phyloP scores from a whole-genome alignment of 2,113 vertebrate species.

The Sebastes schlegelii region DNA sequence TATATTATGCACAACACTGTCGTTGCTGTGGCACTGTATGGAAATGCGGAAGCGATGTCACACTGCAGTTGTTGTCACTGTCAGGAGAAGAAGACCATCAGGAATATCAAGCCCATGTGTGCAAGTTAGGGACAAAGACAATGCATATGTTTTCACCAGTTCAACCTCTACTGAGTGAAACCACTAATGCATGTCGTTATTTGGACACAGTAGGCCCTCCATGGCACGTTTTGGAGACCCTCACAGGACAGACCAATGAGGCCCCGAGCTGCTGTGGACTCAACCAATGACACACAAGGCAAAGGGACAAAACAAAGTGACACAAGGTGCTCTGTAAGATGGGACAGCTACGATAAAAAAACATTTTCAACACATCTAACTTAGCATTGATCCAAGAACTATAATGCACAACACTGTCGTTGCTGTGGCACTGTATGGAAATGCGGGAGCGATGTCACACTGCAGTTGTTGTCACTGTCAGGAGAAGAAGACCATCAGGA shows the following conservation, averaged over 20 bases:
- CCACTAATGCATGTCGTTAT: background rate
- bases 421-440: background rate
- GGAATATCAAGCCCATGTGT: background rate
- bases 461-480: slow-evolving; percentile 40
- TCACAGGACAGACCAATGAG: slow-evolving; percentile 70
- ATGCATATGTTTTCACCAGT: too few relatives aligned
- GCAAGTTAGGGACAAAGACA: background rate
- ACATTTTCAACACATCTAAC: too few relatives aligned
- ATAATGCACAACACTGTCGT: background rate
- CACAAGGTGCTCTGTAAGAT: slow-evolving; percentile 21
- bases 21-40: background rate
- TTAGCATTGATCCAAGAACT: background rate
- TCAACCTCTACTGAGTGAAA: background rate
- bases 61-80: slow-evolving; percentile 44
- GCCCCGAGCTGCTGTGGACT: slow-evolving; percentile 62
- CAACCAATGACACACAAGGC: slow-evolving; percentile 69
- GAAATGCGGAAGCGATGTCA: slow-evolving; percentile 28
- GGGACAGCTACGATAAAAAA: background rate
- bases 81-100: background rate
- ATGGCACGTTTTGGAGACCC: background rate
- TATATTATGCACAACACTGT: background rate
- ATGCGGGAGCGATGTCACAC: slow-evolving; percentile 30
- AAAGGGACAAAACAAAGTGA: slow-evolving; percentile 69
- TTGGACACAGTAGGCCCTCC: background rate
- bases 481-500: background rate